A percentile compares a stretch with the other conserved stretches of the same genome.
Conservation (phyloP, 2,113 vertebrate genomes). For the Dromaius novaehollandiae region DNA sequence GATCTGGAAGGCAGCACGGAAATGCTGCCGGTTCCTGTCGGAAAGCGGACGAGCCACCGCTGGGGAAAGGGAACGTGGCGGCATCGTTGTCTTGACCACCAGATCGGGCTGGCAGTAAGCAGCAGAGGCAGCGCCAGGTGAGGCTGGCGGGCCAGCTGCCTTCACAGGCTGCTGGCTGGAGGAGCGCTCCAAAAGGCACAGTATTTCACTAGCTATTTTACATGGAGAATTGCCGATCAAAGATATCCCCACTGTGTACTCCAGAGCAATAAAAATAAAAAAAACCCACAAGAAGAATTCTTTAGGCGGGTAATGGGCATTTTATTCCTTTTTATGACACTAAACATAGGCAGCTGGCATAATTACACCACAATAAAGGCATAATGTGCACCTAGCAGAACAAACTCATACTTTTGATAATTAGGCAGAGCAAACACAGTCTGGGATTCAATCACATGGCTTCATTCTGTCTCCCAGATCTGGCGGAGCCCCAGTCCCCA, state of each 20-base stretch:
- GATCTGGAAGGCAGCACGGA: neutral
- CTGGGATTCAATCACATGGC: conserved; percentile 68
- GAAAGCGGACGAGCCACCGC: neutral
- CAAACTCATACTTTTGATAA: conserved; percentile 85
- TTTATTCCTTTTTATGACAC: conserved; percentile 89
- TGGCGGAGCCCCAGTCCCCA: neutral
- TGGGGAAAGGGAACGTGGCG: neutral
- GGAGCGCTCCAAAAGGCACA: conserved; percentile 39
- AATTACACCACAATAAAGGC: conserved; percentile 88
- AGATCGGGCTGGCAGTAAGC: neutral
- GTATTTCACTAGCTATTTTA: conserved; percentile 70
- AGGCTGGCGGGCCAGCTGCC: conserved; percentile 29
- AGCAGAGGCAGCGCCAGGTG: conserved; percentile 17
- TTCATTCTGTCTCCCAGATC: conserved; percentile 58
- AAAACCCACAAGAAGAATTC: conserved; percentile 81
- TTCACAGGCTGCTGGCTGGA: conserved; percentile 54
- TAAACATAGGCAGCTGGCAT: conserved; percentile 86
- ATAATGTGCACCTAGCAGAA: conserved; percentile 87
- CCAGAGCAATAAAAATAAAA: conserved; percentile 84
- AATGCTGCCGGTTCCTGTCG: neutral
- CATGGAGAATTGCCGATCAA: conserved; percentile 69
- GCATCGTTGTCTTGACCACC: neutral
- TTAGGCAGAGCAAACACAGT: conserved; percentile 86
- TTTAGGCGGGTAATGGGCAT: conserved; percentile 85
- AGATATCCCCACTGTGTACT: conserved; percentile 76